These are phyloP conservation scores for Pterois miles DNA, from an alignment of 2,797 vertebrate genomes.

Conservation along the genomic window DNA sequence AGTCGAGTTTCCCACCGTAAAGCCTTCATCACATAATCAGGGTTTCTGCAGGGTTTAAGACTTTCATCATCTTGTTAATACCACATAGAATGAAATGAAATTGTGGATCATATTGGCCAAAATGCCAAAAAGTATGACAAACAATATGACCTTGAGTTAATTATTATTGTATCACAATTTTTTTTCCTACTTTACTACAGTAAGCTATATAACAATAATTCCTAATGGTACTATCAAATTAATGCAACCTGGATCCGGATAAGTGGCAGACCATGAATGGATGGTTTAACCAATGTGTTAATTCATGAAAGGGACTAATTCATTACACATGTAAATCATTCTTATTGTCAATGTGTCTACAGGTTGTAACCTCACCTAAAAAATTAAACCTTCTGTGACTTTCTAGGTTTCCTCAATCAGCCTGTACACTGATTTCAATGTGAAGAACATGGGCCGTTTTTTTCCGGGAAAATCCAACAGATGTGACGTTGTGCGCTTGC, in stretches of 20 bases:
- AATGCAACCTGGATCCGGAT: not conserved
- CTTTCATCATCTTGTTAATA: not conserved
- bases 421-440: too few relatives aligned
- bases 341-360: too few relatives aligned
- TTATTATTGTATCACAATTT: not conserved
- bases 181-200: not conserved
- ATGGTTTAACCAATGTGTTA: not conserved
- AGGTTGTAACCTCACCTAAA: too few relatives aligned
- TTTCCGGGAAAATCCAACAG: too few relatives aligned
- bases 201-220: not conserved
- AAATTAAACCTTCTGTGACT: too few relatives aligned
- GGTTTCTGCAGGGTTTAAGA: not conserved
- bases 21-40: not conserved
- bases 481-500: too few relatives aligned
- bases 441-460: too few relatives aligned
- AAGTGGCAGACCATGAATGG: not conserved
- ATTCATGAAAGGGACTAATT: not conserved
- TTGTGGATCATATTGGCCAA: not conserved
- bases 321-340: too few relatives aligned
- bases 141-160: not conserved
- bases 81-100: not conserved
- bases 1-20: conserved; percentile 3
- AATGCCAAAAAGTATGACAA: not conserved
- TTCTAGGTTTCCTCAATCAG: too few relatives aligned
- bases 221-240: not conserved